These are phyloP conservation scores for Dicentrarchus labrax DNA, from an alignment of 2,113 vertebrate species.

Conservation along the genomic window DNA sequence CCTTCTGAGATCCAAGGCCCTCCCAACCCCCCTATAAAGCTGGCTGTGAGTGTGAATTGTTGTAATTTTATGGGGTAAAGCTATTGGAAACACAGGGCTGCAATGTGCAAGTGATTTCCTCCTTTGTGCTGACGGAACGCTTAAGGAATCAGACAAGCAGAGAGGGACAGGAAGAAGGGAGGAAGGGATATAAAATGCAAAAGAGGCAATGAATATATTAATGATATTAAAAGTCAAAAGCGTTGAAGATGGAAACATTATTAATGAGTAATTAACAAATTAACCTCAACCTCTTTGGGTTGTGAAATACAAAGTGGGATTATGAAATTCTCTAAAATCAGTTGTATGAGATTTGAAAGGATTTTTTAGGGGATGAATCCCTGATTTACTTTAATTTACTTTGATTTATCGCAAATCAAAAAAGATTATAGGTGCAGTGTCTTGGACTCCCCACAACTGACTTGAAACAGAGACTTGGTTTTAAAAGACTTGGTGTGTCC, in stretches of 20 bases:
- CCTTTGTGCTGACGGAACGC: constrained; percentile 32
- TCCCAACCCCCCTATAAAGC: neutral
- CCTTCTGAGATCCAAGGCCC: constrained; percentile 18
- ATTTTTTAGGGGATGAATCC: neutral
- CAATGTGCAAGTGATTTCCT: constrained; percentile 57
- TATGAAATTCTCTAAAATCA: neutral
- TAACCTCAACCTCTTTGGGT: neutral
- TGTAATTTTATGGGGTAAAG: constrained; percentile 34
- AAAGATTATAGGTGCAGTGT: neutral
- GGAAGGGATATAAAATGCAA: neutral
- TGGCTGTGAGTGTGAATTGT: constrained; percentile 30
- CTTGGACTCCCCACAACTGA: neutral
- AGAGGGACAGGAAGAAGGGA: neutral
- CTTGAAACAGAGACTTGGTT: neutral
- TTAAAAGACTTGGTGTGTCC: neutral
- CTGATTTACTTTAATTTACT: too few relatives aligned
- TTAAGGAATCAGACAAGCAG: constrained; percentile 39
- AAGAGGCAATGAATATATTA: constrained; percentile 13
- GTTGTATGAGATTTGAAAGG: neutral
- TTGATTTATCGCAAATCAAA: too few relatives aligned
- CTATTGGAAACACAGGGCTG: constrained; percentile 30
- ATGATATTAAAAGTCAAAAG: neutral
- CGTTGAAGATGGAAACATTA: neutral
- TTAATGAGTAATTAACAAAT: constrained; percentile 14
- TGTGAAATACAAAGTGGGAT: neutral